Base-by-base conservation (phyloP, 1,140 invertebrate species). In the Bradynema listronoti region DNA sequence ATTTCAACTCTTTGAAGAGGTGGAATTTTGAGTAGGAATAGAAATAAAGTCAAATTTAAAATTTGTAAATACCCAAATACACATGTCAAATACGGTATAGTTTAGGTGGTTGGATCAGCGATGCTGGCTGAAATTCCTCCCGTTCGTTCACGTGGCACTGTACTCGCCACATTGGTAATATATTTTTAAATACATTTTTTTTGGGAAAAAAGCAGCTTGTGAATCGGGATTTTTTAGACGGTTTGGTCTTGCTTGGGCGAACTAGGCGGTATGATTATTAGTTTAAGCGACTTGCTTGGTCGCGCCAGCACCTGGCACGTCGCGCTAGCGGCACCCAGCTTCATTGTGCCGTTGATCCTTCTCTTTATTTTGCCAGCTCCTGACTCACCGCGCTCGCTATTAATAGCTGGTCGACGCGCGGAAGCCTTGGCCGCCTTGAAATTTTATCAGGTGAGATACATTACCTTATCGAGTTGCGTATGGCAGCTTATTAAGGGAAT, bases 191-290 rank as follows among this genome's bases (percentile, higher is more conserved):
- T 22, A 43, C 19, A 9, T 3, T 22, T 27, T 6, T 11, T 11
- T 19, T 39, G 19, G 36, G 36, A 39, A 39, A 11, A 11, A 39
- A 11, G 11, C 19, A 39, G 11, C 19, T 39, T 19, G 19, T 11
- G 19, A 11, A 39, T 39, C 11, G 36, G 19, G 19, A 39, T 39
- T 39, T 39, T 55, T 55, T 25, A 65, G 63, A 71, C 66, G 11
- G 66, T 66, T 49, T 68, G 66, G 66, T 62, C 66, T 4, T 68
- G 66, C 33, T 19, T 68, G 32, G 66, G 66, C 29, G 66, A 68
- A 63, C 43, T 68, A 41, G 29, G 42, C 29, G 66, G 66, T 4
- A 69, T 68, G 63, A 16, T 71, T 14, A 29, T 68, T 7, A 1
- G 27, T 56, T 60, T 60, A 25, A 55, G 47, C 4, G 34, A 32